Evolutionary conservation across 2,888 invertebrate species (phyloP).

Genomic region (Nezara viridula): DNA sequence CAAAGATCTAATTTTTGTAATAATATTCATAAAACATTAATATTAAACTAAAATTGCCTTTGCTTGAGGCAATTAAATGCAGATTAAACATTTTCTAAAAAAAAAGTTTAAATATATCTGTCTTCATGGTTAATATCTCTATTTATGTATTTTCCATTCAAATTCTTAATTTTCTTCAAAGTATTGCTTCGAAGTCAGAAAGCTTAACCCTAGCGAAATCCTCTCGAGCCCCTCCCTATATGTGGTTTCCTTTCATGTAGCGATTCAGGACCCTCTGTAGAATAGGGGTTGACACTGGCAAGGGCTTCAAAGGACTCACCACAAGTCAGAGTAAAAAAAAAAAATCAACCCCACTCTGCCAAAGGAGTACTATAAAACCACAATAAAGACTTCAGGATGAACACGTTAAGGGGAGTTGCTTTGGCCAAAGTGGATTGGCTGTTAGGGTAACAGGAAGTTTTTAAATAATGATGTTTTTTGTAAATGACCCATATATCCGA

Average conservation of each 20-base stretch:
- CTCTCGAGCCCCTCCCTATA: not conserved
- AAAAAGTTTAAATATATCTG: too few relatives aligned
- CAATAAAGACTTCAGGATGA: slow-evolving; percentile 12
- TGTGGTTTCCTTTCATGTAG: slow-evolving; percentile 35
- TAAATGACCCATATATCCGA: too few relatives aligned
- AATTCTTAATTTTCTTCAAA: not conserved
- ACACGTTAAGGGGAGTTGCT: not conserved
- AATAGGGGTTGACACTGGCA: not conserved
- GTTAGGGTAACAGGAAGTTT: not conserved
- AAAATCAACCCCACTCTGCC: not conserved
- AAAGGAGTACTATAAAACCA: slow-evolving; percentile 13
- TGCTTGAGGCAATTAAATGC: too few relatives aligned
- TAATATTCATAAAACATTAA: too few relatives aligned
- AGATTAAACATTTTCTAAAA: too few relatives aligned
- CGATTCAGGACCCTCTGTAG: not conserved
- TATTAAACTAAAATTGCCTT: too few relatives aligned
- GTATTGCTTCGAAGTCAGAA: not conserved
- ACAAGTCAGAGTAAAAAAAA: slow-evolving; percentile 18
- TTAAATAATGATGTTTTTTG: not conserved
- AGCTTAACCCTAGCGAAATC: not conserved
- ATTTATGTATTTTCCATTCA: not conserved
- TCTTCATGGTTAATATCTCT: not conserved
- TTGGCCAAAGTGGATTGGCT: not conserved
- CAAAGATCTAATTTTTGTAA: too few relatives aligned
- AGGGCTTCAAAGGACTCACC: slow-evolving; percentile 19